Conservation (phyloP, 2,888 invertebrate species). For the Eristalis intricaria region DNA sequence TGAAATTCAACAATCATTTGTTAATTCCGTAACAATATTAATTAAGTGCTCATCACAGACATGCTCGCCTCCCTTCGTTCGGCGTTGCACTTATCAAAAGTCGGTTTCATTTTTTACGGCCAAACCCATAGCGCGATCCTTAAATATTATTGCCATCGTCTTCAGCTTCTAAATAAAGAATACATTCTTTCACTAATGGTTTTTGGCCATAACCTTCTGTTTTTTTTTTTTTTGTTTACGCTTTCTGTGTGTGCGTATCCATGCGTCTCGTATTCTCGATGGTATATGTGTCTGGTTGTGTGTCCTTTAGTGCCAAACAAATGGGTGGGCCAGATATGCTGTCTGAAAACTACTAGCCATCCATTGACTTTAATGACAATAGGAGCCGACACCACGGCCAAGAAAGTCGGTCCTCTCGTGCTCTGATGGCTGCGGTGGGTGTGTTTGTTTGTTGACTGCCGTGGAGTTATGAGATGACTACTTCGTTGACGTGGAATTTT, state of each 20-base stretch:
- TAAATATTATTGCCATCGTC: conserved; percentile 39
- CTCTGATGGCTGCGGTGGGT: conserved; percentile 37
- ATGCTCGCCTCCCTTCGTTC: conserved; percentile 12
- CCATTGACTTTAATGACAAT: conserved; percentile 51
- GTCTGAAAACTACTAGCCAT: conserved; percentile 54
- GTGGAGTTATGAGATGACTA: conserved; percentile 54
- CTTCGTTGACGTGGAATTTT: conserved; percentile 10
- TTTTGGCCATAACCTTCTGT: conserved; percentile 57
- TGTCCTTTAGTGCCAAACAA: conserved; percentile 53
- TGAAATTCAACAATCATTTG: neutral
- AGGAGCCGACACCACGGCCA: conserved; percentile 33
- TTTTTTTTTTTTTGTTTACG: neutral
- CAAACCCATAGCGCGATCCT: conserved; percentile 48
- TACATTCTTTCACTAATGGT: conserved; percentile 63
- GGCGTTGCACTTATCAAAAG: conserved; percentile 14
- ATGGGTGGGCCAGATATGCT: conserved; percentile 54
- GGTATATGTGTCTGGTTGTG: neutral
- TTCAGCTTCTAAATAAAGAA: conserved; percentile 55
- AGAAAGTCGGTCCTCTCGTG: conserved; percentile 13
- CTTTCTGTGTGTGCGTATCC: neutral
- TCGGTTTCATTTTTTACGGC: conserved; percentile 17
- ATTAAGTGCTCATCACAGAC: conserved; percentile 18
- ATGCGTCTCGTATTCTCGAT: neutral
- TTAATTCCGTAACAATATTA: conserved; percentile 20
- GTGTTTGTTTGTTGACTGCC: conserved; percentile 56